Evolutionary conservation across 2,888 invertebrate species (phyloP).

Genomic region (Drosophila hawaiiensis): DNA sequence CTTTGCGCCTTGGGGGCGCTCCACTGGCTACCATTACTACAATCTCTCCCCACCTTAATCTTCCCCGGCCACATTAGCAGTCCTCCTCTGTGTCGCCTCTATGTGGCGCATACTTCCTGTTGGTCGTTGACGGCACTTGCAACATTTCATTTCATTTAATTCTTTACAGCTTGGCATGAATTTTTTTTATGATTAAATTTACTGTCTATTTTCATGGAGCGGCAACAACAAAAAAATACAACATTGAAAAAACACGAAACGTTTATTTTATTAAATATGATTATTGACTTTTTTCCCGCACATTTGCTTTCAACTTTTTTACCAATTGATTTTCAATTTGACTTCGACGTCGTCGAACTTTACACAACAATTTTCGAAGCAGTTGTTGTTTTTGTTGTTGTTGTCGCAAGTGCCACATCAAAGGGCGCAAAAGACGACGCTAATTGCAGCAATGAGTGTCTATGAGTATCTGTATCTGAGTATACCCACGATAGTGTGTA

Average conservation of each 20-base stretch:
- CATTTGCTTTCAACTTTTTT: constrained; percentile 53
- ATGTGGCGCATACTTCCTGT: constrained; percentile 56
- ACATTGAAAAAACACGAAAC: constrained; percentile 8
- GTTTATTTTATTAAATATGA: constrained; percentile 61
- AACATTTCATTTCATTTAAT: constrained; percentile 66
- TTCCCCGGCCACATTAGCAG: not conserved
- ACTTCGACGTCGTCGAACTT: constrained; percentile 34
- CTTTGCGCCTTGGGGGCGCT: constrained; percentile 40
- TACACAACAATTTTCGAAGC: constrained; percentile 41
- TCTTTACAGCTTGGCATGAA: constrained; percentile 51
- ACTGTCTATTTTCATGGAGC: constrained; percentile 39
- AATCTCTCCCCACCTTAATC: not conserved
- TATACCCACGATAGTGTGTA: not conserved
- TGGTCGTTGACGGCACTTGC: constrained; percentile 52
- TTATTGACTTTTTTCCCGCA: constrained; percentile 58
- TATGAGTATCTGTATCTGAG: constrained; percentile 5
- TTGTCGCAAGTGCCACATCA: constrained; percentile 66
- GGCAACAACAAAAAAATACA: constrained; percentile 16
- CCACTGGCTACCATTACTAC: constrained; percentile 11
- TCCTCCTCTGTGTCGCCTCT: constrained; percentile 6
- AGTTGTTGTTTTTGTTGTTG: constrained; percentile 34
- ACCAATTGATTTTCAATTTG: constrained; percentile 62
- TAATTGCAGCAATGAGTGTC: constrained; percentile 55
- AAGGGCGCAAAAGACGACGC: constrained; percentile 60
- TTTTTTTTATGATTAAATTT: constrained; percentile 48